Conservation (phyloP, 2,888 invertebrate species). For the Gastrophysa polygoni region DNA sequence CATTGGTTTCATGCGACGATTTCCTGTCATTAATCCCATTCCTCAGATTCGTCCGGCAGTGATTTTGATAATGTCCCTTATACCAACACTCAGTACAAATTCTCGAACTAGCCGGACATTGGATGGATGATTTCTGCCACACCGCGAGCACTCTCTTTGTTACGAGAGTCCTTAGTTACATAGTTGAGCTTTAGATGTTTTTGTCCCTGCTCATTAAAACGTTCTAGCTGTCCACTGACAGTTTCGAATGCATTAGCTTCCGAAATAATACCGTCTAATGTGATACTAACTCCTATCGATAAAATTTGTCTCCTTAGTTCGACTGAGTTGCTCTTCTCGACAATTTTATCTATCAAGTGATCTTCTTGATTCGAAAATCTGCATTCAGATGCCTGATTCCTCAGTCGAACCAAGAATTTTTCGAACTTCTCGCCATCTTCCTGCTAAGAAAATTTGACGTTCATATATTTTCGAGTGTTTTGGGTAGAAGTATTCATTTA, state of each 20-base stretch:
- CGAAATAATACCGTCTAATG: slow-evolving; percentile 26
- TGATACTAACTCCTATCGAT: slow-evolving; percentile 27
- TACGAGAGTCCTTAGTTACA: background rate
- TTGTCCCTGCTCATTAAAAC: background rate
- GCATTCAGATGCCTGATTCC: slow-evolving; percentile 26
- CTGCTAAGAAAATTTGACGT: slow-evolving; percentile 45
- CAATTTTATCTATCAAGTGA: slow-evolving; percentile 29
- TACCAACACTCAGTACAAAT: background rate
- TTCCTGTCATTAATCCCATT: slow-evolving; percentile 12
- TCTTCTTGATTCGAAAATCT: slow-evolving; percentile 36
- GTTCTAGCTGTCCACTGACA: slow-evolving; percentile 24
- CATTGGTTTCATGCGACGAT: background rate
- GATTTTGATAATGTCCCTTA: background rate
- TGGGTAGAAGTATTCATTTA: slow-evolving; percentile 40
- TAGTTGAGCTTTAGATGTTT: too few species aligned
- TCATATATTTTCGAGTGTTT: slow-evolving; percentile 42
- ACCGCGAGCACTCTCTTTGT: background rate
- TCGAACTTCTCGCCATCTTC: slow-evolving; percentile 45
- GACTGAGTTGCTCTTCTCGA: slow-evolving; percentile 23
- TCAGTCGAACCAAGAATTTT: slow-evolving; percentile 42
- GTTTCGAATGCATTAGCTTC: slow-evolving; percentile 33
- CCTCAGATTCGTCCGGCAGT: background rate
- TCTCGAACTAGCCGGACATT: background rate
- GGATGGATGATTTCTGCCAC: slow-evolving; percentile 6
- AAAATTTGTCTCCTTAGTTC: slow-evolving; percentile 30